Evolutionary conservation across 2,888 invertebrate species (phyloP).

Genomic region (Idaea dimidiata): DNA sequence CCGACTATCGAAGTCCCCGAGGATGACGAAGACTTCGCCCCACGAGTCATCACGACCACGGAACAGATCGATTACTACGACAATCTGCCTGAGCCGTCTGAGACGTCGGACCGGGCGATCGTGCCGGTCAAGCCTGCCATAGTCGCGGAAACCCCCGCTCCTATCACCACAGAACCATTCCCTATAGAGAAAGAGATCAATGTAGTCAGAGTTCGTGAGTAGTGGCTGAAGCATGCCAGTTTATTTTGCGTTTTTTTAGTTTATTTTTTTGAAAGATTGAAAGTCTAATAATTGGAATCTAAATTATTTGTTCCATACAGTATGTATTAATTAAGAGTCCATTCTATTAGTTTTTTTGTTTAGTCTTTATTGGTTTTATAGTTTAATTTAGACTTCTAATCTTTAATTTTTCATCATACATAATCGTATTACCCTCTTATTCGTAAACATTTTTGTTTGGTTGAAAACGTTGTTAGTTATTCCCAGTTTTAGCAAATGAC

Average conservation of each 20-base stretch:
- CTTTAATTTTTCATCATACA: neutral
- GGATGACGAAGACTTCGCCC: constrained; percentile 73
- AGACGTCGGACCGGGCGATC: constrained; percentile 7
- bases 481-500: no score
- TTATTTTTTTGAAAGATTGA: constrained; percentile 33
- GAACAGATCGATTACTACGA: constrained; percentile 30
- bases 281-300: neutral
- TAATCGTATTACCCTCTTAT: neutral
- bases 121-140: constrained; percentile 25
- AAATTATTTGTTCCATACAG: no score
- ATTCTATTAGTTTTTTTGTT: no score
- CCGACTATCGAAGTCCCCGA: constrained; percentile 44
- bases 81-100: constrained; percentile 21
- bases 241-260: constrained; percentile 62
- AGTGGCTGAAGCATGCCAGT: constrained; percentile 77
- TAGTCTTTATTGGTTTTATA: no score
- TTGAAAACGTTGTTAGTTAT: no score
- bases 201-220: constrained; percentile 72
- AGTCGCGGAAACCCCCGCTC: constrained; percentile 30
- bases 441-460: no score
- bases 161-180: constrained; percentile 46
- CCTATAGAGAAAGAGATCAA: constrained; percentile 52
- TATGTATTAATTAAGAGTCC: no score
- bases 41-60: constrained; percentile 33
- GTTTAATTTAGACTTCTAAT: neutral